Conservation (phyloP, 2,888 invertebrate species). For the Lysandra coridon region DNA sequence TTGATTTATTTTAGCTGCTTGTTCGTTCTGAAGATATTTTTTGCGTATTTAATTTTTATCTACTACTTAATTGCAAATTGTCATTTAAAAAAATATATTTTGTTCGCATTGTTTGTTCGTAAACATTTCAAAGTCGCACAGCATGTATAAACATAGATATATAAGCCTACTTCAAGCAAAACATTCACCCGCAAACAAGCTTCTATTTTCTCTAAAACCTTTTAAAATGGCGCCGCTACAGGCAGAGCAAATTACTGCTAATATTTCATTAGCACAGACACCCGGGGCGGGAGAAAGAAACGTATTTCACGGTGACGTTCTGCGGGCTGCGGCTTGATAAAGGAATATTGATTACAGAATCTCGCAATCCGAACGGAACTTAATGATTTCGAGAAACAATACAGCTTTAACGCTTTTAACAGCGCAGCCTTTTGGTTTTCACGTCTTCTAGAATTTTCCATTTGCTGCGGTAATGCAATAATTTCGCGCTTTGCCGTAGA, state of each 20-base stretch:
- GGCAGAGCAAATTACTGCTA: background rate
- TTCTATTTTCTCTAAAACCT: background rate
- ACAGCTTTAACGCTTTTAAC: slow-evolving; percentile 10
- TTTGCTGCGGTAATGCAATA: background rate
- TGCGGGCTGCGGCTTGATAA: slow-evolving; percentile 18
- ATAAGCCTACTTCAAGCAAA: background rate
- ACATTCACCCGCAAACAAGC: background rate
- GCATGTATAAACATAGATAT: background rate
- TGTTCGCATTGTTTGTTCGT: too few species aligned
- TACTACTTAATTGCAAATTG: background rate
- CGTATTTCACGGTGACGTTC: slow-evolving; percentile 12
- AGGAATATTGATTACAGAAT: slow-evolving; percentile 25
- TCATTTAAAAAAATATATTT: too few species aligned
- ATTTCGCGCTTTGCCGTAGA: background rate
- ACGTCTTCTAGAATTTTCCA: background rate
- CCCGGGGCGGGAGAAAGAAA: slow-evolving; percentile 25
- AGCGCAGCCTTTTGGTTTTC: background rate
- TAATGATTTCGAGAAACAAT: slow-evolving; percentile 16
- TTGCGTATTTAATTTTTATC: background rate
- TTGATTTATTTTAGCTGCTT: background rate
- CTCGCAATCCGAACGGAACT: slow-evolving; percentile 4
- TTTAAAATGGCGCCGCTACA: background rate
- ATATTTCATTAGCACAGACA: slow-evolving; percentile 27
- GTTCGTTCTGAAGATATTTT: background rate
- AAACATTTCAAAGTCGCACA: background rate